Base-by-base conservation (phyloP, 2,888 invertebrate genomes). In the Cantharis rustica region DNA sequence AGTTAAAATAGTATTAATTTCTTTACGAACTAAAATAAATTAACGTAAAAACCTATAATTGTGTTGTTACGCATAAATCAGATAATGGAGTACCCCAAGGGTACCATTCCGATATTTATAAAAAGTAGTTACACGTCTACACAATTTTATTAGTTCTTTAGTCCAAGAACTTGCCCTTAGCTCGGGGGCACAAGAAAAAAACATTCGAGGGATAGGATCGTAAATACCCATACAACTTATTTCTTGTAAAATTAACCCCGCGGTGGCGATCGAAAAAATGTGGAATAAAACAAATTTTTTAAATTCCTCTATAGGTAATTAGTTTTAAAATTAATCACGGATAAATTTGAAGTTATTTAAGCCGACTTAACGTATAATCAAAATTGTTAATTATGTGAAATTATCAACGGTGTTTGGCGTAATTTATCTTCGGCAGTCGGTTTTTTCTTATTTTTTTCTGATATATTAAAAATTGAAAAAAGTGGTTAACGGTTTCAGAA, bases 41-140 rank as follows among this genome's bases (percentile, higher is more conserved):
- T 77, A 75, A 75, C 71, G 62, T 68, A 71, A 77, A 74, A 61
- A 63, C 75, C 77, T 77, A 70, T 77, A 77, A 77, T 77, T 77
- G 71, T 64, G 68, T 26, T 61, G 72, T 72, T 77, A 72, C 72
- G 75, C 77, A 75, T 77, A 77, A 77, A 77, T 75, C 74, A 77
- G 77, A 77, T 77, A 77, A 75, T 69, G 61, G 16, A 16, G 17
- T 62, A 61, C 63, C 76, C 71, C 23, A 66, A 62, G 71, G 76
- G 73, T 69, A 61, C 70, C 16, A 74, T 73, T 77, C 71, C 7
- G 61, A 66, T 71, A 71, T 77, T 73, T 61, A 72, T 75, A 75
- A 75, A 75, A 75, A 75, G 68, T 26, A 16, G 75, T 68, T 71
- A 68, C 69, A 47, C 75, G 66, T 70, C 66, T 16, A 27, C 64